Evolutionary conservation across 2,797 vertebrate genomes (phyloP), one percentile per base, ranked within the genome.

Genomic region (Anniella stebbinsi): DNA sequence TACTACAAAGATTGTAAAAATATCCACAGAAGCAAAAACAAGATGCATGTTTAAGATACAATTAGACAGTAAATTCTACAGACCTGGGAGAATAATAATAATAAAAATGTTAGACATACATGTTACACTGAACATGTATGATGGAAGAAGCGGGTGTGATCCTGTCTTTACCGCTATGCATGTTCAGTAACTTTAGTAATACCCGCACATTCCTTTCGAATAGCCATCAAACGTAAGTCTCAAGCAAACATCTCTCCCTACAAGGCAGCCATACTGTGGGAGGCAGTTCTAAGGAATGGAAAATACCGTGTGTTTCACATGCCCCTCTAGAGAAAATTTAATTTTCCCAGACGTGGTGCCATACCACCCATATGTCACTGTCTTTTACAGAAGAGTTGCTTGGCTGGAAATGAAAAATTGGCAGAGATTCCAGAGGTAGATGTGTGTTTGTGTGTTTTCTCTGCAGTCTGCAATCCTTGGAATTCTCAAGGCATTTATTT

Each of bases 341-440:
- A 85, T 54, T 48, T 76, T 76, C 83, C 80, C 85, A 86, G 45
- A 88, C 67, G 2, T 1, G 0, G 21, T 70, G 36, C 36, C 80
- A 89, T 76, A 15, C 7, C 78, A 72, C 18, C 5, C 69, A n/a
- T 57, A 89, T 33, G 2, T 12, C 28, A 38, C 82, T 69, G 1
- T 60, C 48, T 83, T 87, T 84, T 76, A 5, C 0, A 9, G 0
- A 30, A 90, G 25, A 8, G 8, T 21, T 88, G 88, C 80, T 82
- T 54, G 82, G 25, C 30, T 86, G 84, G 82, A 90, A 78, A 90
- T 4, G 30, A 67, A 70, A 86, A 86, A 77, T 57, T n/a, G 88
- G 36, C 87, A 77, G 23, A 30, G 28, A 15, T n/a, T 57, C 45
- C 33, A 18, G n/a, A 21, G 36, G 81, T 41, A 41, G 11, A 23